Evolutionary conservation across 2,797 vertebrate genomes (phyloP), one percentile per base, ranked within the genome.

Genomic region (Gymnothorax javanicus): DNA sequence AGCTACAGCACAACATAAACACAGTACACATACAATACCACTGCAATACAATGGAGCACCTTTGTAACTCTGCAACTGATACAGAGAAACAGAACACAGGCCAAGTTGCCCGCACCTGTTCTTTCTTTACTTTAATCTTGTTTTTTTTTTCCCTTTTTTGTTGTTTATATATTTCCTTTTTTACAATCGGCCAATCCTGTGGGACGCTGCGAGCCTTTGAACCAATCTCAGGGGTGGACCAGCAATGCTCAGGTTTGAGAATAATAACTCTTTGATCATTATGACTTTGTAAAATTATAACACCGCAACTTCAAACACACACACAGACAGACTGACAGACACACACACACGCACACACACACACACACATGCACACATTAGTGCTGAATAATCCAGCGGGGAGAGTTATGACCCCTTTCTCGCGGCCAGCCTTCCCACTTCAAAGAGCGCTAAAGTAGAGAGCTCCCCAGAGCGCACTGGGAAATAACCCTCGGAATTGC

Each of bases 261-360:
- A 91, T 88, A 89, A 91, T 92, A 77, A 88, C 84, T 3, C 87
- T 91, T 89, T 90, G 89, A 91, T 93, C 90, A 82, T 73, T 86
- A 87, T 83, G 85, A 84, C 81, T 82, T 82, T 82, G 57, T 62
- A 12, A 4, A 43, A 81, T 79, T 86, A 12, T 84, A 20, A 9
- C 54, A 9, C n/a, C 58, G 33, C 33, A 43, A 43, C 33, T 43
- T 43, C 33, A 43, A 43, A 43, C 33, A 43, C 33, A 43, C 33
- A 43, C 1, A 43, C 33, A 43, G 33, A 43, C 50, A n/a, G n/a
- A n/a, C n/a, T n/a, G 83, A 11, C 23, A 56, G 15, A 8, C 73
- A 7, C 15, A 4, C 60, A 20, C 15, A 2, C 60, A 20, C 60
- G 2, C 62, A 23, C 84, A 11, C 23, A 56, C 50, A 9, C 75